Evolutionary conservation across 2,888 invertebrate genomes (phyloP).

Genomic region (Harpalus rufipes): DNA sequence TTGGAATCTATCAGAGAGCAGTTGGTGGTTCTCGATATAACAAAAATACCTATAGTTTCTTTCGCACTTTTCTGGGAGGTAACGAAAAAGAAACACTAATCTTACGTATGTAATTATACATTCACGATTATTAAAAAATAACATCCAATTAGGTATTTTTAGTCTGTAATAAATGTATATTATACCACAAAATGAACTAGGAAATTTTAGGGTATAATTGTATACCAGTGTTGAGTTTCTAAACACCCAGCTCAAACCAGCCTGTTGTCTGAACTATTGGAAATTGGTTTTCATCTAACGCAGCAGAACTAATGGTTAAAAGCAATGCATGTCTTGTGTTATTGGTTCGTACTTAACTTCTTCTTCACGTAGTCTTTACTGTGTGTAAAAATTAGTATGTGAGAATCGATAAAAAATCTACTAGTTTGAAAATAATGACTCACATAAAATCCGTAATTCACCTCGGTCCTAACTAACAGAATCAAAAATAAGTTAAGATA

Average conservation of each 20-base stretch:
- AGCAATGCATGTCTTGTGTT: constrained; percentile 64
- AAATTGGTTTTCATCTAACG: constrained; percentile 64
- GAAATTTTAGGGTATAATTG: constrained; percentile 62
- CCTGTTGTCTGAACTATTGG: constrained; percentile 72
- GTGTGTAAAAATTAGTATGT: constrained; percentile 36
- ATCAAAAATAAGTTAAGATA: constrained; percentile 64
- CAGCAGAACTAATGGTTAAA: constrained; percentile 61
- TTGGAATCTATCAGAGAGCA: constrained; percentile 41
- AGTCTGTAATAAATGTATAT: constrained; percentile 58
- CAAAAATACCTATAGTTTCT: constrained; percentile 66
- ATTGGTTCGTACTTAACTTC: constrained; percentile 15
- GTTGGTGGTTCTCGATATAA: constrained; percentile 51
- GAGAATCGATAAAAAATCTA: constrained; percentile 55
- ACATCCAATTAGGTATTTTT: constrained; percentile 61
- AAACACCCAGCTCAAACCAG: constrained; percentile 79
- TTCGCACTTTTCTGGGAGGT: constrained; percentile 48
- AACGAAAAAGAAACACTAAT: constrained; percentile 58
- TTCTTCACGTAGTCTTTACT: constrained; percentile 33
- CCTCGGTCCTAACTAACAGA: constrained; percentile 64
- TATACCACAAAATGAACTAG: constrained; percentile 58
- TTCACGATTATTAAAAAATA: constrained; percentile 60
- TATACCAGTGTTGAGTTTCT: constrained; percentile 69
- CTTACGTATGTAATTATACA: constrained; percentile 59
- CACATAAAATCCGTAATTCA: constrained; percentile 64
- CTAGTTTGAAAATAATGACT: constrained; percentile 64